phyloP scores from a whole-genome alignment of 2,888 invertebrate species.

The Drosophila fungiperda region DNA sequence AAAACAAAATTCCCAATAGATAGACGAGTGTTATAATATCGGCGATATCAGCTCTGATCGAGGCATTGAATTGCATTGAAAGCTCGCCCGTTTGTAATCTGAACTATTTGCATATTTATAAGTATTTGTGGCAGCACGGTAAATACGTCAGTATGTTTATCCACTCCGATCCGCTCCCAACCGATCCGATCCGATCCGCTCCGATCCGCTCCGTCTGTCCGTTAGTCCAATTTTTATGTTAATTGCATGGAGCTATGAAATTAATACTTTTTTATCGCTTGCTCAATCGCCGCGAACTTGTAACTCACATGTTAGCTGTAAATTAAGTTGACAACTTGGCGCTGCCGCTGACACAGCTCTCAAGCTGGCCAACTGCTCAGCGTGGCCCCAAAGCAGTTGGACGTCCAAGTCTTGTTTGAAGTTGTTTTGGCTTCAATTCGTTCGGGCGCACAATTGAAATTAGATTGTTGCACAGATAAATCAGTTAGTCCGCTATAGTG shows the following conservation, averaged over 20 bases:
- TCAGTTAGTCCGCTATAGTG: constrained; percentile 36
- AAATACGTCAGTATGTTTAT: constrained; percentile 10
- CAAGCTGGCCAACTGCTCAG: constrained; percentile 2
- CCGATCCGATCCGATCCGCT: background rate
- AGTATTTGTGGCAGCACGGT: constrained; percentile 26
- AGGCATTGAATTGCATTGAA: constrained; percentile 31
- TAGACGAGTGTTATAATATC: constrained; percentile 27
- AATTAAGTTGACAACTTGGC: constrained; percentile 79
- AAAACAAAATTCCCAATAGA: constrained; percentile 33
- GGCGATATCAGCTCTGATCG: constrained; percentile 44
- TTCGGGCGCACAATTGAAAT: constrained; percentile 57
- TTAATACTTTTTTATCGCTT: constrained; percentile 78
- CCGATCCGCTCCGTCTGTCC: background rate
- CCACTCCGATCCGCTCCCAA: background rate
- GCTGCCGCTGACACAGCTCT: constrained; percentile 68
- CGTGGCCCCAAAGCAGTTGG: constrained; percentile 7
- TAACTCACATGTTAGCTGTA: constrained; percentile 79
- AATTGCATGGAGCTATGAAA: constrained; percentile 76
- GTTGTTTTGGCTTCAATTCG: constrained; percentile 35
- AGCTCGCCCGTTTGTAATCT: constrained; percentile 57
- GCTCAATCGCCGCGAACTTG: constrained; percentile 78
- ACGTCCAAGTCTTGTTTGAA: constrained; percentile 15
- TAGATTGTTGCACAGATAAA: constrained; percentile 63
- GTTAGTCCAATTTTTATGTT: constrained; percentile 69
- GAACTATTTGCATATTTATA: constrained; percentile 77